These are phyloP conservation scores for Paraplagusia blochii DNA, from an alignment of 2,113 vertebrate species.

Conservation along the genomic window DNA sequence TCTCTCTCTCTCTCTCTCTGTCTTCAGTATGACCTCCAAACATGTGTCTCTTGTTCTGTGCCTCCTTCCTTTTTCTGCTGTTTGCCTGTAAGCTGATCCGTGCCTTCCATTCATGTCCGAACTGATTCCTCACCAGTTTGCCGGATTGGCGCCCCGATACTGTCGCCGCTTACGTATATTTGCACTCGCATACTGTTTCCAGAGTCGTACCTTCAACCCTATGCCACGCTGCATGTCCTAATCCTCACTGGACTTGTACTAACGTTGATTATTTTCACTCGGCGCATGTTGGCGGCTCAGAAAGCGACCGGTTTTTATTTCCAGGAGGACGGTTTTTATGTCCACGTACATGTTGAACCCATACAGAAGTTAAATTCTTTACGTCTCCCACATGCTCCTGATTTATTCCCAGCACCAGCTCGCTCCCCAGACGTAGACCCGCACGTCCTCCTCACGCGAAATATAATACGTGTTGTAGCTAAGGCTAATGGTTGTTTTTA, in stretches of 20 bases:
- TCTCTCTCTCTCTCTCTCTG: slow-evolving; percentile 61
- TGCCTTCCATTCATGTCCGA: slow-evolving; percentile 12
- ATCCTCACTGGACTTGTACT: too few species aligned
- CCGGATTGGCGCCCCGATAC: slow-evolving; percentile 17
- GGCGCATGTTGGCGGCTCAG: too few species aligned
- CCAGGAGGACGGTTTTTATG: neutral
- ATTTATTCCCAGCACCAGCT: slow-evolving; percentile 27
- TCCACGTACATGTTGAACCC: slow-evolving; percentile 27
- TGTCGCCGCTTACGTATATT: slow-evolving; percentile 15
- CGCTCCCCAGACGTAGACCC: slow-evolving; percentile 15
- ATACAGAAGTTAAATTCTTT: slow-evolving; percentile 28
- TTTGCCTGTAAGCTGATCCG: slow-evolving; percentile 25
- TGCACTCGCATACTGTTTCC: slow-evolving; percentile 6
- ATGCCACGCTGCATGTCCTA: too few species aligned
- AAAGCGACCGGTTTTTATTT: too few species aligned
- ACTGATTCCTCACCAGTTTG: slow-evolving; percentile 14
- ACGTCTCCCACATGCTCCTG: slow-evolving; percentile 33
- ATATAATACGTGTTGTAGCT: too few species aligned
- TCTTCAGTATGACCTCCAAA: slow-evolving; percentile 74
- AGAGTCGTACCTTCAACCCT: neutral
- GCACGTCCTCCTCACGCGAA: neutral
- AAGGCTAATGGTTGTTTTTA: neutral
- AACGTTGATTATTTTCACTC: too few species aligned
- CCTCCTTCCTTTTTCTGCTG: slow-evolving; percentile 56
- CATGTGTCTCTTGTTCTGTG: slow-evolving; percentile 72